phyloP scores from a whole-genome alignment of 2,797 vertebrate species.

The Paratrypauchen microcephalus region DNA sequence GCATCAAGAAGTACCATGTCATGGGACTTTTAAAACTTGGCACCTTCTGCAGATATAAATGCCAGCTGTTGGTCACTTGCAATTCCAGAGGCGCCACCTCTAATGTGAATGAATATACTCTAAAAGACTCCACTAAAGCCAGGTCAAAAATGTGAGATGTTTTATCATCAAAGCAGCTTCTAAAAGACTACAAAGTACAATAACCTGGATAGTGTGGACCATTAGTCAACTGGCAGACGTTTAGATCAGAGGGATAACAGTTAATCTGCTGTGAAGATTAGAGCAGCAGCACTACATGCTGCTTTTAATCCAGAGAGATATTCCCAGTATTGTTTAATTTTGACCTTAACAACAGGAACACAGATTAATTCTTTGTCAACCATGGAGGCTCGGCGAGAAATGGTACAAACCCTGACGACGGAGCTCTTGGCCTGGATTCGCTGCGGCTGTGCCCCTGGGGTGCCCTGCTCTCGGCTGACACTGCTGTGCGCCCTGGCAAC shows the following conservation, averaged over 20 bases:
- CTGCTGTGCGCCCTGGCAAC: constrained; percentile 71
- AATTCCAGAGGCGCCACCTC: neutral
- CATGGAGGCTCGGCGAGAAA: constrained; percentile 23
- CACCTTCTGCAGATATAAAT: neutral
- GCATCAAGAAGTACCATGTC: too few relatives aligned
- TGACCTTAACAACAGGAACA: constrained; percentile 55
- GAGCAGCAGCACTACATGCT: constrained; percentile 60
- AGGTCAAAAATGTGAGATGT: neutral
- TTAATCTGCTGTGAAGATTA: constrained; percentile 67
- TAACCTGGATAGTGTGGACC: constrained; percentile 26
- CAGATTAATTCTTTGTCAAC: constrained; percentile 46
- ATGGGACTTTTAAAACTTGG: neutral
- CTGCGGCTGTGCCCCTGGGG: constrained; percentile 81
- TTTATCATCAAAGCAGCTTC: neutral
- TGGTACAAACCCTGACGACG: constrained; percentile 88
- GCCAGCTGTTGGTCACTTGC: neutral
- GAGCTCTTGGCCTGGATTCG: constrained; percentile 90
- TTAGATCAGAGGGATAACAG: constrained; percentile 54
- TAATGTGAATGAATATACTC: constrained; percentile 2
- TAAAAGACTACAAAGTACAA: neutral
- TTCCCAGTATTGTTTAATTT: constrained; percentile 55
- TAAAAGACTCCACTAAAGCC: neutral
- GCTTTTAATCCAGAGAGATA: constrained; percentile 69
- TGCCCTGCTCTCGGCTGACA: constrained; percentile 80
- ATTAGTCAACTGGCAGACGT: constrained; percentile 56